Conservation (phyloP, 2,888 invertebrate genomes). For the Hypomecis atomaria region DNA sequence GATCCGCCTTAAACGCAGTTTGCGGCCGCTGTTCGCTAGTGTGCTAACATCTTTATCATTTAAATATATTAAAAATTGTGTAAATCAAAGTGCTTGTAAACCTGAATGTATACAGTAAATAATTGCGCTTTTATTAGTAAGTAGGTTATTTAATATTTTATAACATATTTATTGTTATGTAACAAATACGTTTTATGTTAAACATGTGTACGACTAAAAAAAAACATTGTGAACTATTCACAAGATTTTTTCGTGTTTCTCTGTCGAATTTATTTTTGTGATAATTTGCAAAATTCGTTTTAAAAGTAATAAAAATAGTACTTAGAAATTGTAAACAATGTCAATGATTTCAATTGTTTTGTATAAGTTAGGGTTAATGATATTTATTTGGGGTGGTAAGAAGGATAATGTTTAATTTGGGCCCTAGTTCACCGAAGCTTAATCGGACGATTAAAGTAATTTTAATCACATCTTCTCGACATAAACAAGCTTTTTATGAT, state of each 20-base stretch:
- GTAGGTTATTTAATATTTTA: neutral
- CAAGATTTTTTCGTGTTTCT: neutral
- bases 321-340: constrained; percentile 4
- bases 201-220: constrained; percentile 7
- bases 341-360: constrained; percentile 21
- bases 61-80: neutral
- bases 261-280: neutral
- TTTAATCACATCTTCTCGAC: neutral
- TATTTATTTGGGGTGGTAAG: constrained; percentile 13
- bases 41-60: constrained; percentile 1
- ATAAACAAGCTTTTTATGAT: too few species aligned
- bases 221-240: neutral
- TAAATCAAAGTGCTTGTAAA: neutral
- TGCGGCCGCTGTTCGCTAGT: neutral
- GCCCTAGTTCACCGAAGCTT: neutral
- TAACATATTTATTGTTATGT: neutral
- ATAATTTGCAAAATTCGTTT: neutral
- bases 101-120: neutral
- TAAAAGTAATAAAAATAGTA: neutral
- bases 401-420: neutral
- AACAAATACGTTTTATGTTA: neutral
- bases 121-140: neutral
- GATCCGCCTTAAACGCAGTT: neutral
- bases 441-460: neutral
- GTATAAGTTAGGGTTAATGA: constrained; percentile 4